Percentiles rank a stretch among this genome's conserved stretches.
Conservation (phyloP, 23 tunicate genomes). For the Oikopleura vanhoeffeni region DNA sequence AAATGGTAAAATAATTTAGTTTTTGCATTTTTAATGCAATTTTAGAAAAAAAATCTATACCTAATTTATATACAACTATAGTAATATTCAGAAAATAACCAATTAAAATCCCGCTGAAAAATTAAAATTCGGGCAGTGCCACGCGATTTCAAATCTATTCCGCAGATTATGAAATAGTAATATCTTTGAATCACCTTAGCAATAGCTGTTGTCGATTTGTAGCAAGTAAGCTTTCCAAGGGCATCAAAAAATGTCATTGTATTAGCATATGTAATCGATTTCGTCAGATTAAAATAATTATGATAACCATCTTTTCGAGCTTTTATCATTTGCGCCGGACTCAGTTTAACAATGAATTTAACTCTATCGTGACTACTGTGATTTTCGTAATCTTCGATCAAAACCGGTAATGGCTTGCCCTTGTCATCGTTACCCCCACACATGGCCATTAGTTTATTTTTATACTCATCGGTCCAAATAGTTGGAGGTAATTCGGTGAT, state of each 20-base stretch:
- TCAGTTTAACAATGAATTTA: slow-evolving; percentile 49
- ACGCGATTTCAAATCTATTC: no score
- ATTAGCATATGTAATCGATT: slow-evolving; percentile 26
- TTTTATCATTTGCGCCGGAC: slow-evolving; percentile 25
- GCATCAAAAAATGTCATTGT: slow-evolving; percentile 25
- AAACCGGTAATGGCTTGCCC: background rate
- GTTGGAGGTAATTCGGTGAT: slow-evolving; percentile 75
- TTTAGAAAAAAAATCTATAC: no score
- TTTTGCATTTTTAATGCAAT: no score
- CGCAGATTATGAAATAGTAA: no score
- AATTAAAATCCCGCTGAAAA: no score
- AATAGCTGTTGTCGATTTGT: background rate
- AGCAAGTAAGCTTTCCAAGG: background rate
- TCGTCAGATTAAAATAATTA: slow-evolving; percentile 46
- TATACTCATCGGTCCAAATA: slow-evolving; percentile 40
- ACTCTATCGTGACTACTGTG: background rate
- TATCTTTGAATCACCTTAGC: no score
- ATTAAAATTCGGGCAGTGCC: no score
- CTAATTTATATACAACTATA: no score
- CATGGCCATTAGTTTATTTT: background rate
- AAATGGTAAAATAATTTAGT: no score
- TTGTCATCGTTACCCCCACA: background rate
- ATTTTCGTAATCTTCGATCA: background rate
- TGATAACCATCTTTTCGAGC: slow-evolving; percentile 41
- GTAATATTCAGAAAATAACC: no score